Base-by-base conservation (phyloP, 2,888 invertebrate species). In the Listrodromus nycthemerus region DNA sequence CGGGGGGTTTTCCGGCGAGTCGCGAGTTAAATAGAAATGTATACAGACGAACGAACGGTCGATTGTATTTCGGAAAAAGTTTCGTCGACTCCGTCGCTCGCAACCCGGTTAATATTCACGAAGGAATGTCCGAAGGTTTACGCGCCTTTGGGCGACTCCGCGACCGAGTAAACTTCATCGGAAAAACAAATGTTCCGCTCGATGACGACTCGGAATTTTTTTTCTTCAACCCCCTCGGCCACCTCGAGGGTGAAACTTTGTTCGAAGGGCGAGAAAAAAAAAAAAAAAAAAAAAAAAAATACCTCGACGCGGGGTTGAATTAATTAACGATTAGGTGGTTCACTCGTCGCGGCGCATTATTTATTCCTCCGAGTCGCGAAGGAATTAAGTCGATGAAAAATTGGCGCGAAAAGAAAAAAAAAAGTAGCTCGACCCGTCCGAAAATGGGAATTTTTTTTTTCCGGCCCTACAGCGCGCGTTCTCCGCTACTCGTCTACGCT, bases 391-490 rank as follows among this genome's bases (percentile, higher is more conserved):
- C 67, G 67, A 24, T 7, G 52, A 21, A 19, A 52, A 52, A 4
- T 6, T 21, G 33, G 33, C 33, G 33, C 4, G 1, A n/a, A n/a
- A n/a, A n/a, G n/a, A n/a, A n/a, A n/a, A n/a, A n/a, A n/a, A n/a
- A n/a, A n/a, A n/a, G n/a, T n/a, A n/a, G 30, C 30, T 30, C 33
- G 33, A 30, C 4, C 30, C 3, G 4, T 21, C 8, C 8, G n/a
- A 41, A 82, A 77, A 73, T 67, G 69, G 41, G 27, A 63, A 21
- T 27, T 37, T 50, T n/a, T 8, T 0, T n/a, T n/a, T n/a, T n/a
- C n/a, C n/a, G n/a, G n/a, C n/a, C n/a, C n/a, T n/a, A n/a, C n/a
- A n/a, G 33, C 1, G 52, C 55, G 19, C 24, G 37, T 45, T 52
- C 10, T 6, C 45, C 52, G 3, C 16, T 24, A n/a, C 13, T 30